These are phyloP conservation scores for Prionchulus punctatus DNA, from an alignment of 2,888 invertebrate genomes.

Conservation along the genomic window DNA sequence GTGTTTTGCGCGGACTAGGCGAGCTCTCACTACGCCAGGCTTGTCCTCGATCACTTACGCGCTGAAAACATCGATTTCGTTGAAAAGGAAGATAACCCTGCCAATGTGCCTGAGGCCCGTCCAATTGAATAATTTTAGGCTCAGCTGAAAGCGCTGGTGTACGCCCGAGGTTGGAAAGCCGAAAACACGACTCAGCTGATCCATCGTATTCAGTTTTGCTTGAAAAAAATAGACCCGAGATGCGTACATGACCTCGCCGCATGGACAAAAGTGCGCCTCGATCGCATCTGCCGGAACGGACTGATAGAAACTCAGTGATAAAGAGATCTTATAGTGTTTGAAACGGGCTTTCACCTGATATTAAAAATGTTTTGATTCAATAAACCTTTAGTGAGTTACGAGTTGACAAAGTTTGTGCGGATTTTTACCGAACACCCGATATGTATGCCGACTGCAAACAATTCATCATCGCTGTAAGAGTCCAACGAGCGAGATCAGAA, in stretches of 20 bases:
- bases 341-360: neutral
- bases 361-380: too few relatives aligned
- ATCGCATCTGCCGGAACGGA: neutral
- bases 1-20: neutral
- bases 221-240: neutral
- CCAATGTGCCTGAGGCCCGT: neutral
- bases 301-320: neutral
- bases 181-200: neutral
- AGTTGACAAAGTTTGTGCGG: too few relatives aligned
- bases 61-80: neutral
- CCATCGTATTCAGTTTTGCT: neutral
- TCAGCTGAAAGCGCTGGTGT: neutral
- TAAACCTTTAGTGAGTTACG: too few relatives aligned
- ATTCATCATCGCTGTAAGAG: too few relatives aligned
- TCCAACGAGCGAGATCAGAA: too few relatives aligned
- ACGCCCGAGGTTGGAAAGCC: neutral
- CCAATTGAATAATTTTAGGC: neutral
- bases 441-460: too few relatives aligned
- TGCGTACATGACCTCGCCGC: neutral
- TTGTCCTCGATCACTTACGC: neutral
- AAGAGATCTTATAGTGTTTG: neutral
- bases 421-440: too few relatives aligned
- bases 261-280: neutral
- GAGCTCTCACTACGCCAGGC: neutral
- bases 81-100: neutral